These are phyloP conservation scores for Gymnocephalus cernua DNA, from an alignment of 2,113 vertebrate species.

Conservation along the genomic window DNA sequence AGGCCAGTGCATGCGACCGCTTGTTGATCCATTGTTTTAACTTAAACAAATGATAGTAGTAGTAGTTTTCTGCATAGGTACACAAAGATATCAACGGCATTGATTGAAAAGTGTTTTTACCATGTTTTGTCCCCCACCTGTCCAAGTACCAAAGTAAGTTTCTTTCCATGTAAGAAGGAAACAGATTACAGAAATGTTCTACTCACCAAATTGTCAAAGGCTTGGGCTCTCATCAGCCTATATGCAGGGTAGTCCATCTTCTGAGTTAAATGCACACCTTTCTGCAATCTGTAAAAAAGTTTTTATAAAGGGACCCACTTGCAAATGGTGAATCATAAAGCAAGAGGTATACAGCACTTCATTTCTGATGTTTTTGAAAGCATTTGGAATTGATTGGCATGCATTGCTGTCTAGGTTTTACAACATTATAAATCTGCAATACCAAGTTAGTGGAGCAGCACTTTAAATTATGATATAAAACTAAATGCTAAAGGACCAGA, in stretches of 20 bases:
- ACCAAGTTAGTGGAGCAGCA: too few species aligned
- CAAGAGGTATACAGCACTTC: not conserved
- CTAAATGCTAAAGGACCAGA: not conserved
- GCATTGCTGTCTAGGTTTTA: not conserved
- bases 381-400: not conserved
- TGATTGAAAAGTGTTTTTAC: not conserved
- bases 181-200: not conserved
- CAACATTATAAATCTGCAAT: not conserved
- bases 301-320: not conserved
- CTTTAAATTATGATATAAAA: not conserved
- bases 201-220: slow-evolving; percentile 87
- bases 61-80: too few species aligned
- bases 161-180: not conserved
- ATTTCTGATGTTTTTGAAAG: not conserved
- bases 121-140: not conserved
- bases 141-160: not conserved
- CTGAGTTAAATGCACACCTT: slow-evolving; percentile 85
- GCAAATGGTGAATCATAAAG: not conserved
- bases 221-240: slow-evolving; percentile 76
- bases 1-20: too few species aligned
- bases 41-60: too few species aligned
- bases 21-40: too few species aligned
- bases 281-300: slow-evolving; percentile 86
- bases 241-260: slow-evolving; percentile 88
- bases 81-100: too few species aligned